phyloP scores from a whole-genome alignment of 1,140 invertebrate species.

The Subanguina moxae region DNA sequence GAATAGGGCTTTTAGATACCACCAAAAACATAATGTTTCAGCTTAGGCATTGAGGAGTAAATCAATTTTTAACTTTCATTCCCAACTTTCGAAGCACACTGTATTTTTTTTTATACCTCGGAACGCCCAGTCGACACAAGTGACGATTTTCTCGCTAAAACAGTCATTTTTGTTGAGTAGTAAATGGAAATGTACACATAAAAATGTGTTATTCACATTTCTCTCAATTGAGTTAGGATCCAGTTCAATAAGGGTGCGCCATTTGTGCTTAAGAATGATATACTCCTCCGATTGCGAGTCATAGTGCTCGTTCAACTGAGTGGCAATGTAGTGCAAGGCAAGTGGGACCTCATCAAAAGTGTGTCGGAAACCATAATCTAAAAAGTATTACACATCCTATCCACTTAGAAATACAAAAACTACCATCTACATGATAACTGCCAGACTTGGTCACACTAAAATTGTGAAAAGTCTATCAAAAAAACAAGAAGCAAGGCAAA shows the following conservation, averaged over 20 bases:
- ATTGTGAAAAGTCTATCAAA: slow-evolving; percentile 8
- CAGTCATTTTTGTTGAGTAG: slow-evolving; percentile 4
- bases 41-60: too few species aligned
- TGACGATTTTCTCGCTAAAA: slow-evolving; percentile 55
- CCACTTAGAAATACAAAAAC: background rate
- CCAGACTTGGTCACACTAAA: slow-evolving; percentile 11
- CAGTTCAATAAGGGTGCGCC: slow-evolving; percentile 29
- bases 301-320: slow-evolving; percentile 61
- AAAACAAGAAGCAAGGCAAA: slow-evolving; percentile 2
- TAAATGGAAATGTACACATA: slow-evolving; percentile 5
- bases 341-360: slow-evolving; percentile 59
- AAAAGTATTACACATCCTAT: slow-evolving; percentile 54
- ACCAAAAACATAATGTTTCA: too few species aligned
- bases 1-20: too few species aligned
- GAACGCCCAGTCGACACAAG: slow-evolving; percentile 62
- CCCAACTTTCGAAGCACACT: too few species aligned
- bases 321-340: slow-evolving; percentile 64
- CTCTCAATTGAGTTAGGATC: slow-evolving; percentile 37
- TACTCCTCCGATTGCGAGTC: slow-evolving; percentile 38
- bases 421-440: background rate
- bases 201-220: slow-evolving; percentile 19
- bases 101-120: slow-evolving; percentile 40
- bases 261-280: slow-evolving; percentile 36
- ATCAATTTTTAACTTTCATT: too few species aligned
- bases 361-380: slow-evolving; percentile 64